Evolutionary conservation across 2,797 vertebrate species (phyloP).

Genomic region (Anguilla megastoma): DNA sequence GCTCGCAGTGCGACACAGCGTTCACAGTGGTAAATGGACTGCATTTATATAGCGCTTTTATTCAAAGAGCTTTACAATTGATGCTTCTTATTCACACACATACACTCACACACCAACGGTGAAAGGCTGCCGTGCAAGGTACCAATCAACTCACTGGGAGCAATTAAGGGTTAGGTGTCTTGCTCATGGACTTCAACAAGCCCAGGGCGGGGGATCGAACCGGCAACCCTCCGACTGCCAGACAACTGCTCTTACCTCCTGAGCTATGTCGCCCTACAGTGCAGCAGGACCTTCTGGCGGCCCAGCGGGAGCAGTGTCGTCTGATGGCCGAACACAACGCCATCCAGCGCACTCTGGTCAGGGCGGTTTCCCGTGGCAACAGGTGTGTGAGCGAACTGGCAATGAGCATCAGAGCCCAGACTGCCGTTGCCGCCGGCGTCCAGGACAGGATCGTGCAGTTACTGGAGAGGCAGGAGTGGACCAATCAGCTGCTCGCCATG

Average conservation of each 20-base stretch:
- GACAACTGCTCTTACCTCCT: too few relatives aligned
- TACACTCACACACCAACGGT: too few relatives aligned
- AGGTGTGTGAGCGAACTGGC: not conserved
- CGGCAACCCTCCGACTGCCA: too few relatives aligned
- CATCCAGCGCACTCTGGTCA: not conserved
- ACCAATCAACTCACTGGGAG: too few relatives aligned
- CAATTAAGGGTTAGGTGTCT: too few relatives aligned
- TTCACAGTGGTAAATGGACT: not conserved
- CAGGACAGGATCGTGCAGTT: conserved; percentile 16
- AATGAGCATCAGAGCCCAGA: not conserved
- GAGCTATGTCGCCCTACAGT: not conserved
- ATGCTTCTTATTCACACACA: too few relatives aligned
- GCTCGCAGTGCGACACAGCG: not conserved
- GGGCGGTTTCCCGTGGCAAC: not conserved
- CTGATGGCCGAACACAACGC: not conserved
- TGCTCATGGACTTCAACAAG: too few relatives aligned
- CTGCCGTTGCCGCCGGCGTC: not conserved
- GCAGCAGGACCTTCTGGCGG: not conserved
- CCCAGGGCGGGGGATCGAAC: too few relatives aligned
- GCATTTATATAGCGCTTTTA: too few relatives aligned
- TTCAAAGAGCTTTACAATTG: too few relatives aligned
- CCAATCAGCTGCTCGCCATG: not conserved
- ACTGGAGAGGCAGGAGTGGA: conserved; percentile 20
- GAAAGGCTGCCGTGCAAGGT: too few relatives aligned
- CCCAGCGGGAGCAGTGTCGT: not conserved